Percentiles rank a stretch among this genome's conserved stretches.
Evolutionary conservation across 2,113 vertebrate genomes (phyloP).

Genomic region (Syrmaticus mikado): DNA sequence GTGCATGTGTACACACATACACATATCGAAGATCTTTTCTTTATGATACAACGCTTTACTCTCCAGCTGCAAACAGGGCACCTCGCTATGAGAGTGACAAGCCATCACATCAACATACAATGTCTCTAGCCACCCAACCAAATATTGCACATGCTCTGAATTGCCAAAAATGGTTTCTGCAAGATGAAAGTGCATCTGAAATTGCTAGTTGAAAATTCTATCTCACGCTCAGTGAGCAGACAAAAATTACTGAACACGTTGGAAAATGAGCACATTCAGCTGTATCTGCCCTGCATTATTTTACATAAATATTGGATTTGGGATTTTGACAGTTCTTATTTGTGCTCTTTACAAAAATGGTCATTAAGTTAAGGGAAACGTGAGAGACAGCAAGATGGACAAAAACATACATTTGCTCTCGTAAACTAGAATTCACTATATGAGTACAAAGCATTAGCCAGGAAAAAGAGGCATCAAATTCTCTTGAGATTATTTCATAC

Average conservation of each 20-base stretch:
- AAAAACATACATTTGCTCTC: not conserved
- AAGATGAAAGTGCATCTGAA: slow-evolving; percentile 40
- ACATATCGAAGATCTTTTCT: not conserved
- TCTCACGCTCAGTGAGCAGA: slow-evolving; percentile 41
- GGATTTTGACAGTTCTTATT: not conserved
- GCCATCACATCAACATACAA: not conserved
- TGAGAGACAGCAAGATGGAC: not conserved
- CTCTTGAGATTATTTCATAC: not conserved
- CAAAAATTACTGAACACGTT: not conserved
- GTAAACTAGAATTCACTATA: not conserved
- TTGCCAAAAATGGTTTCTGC: slow-evolving; percentile 15
- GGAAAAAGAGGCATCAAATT: not conserved
- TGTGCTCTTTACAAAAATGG: not conserved
- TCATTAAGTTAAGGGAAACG: not conserved
- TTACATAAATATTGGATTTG: slow-evolving; percentile 39
- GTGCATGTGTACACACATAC: not conserved
- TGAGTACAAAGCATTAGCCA: not conserved
- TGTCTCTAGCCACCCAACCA: not conserved
- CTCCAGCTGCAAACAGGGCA: not conserved
- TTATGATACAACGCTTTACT: not conserved
- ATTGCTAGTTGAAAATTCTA: slow-evolving; percentile 47
- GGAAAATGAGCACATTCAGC: slow-evolving; percentile 24
- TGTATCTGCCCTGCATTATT: slow-evolving; percentile 3
- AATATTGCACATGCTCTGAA: not conserved
- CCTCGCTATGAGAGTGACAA: not conserved